Conservation (phyloP, 2,797 vertebrate genomes). For the Cyclura pinguis region DNA sequence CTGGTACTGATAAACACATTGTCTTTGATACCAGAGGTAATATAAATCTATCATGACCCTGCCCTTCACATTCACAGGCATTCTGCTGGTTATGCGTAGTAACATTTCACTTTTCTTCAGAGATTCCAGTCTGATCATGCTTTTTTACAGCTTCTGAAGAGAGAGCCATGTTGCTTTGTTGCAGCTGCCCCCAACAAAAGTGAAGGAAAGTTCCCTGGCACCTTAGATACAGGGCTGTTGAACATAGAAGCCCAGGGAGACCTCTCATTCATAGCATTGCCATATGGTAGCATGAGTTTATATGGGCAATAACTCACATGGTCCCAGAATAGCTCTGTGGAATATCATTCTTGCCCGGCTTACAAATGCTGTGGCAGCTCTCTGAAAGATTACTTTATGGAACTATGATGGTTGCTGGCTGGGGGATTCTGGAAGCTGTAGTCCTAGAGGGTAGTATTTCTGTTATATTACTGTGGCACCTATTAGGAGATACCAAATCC, state of each 20-base stretch:
- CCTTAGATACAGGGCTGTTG: no score
- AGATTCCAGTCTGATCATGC: conserved; percentile 26
- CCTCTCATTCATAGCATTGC: no score
- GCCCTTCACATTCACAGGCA: conserved; percentile 25
- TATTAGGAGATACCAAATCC: background rate
- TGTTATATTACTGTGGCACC: background rate
- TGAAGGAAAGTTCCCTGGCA: background rate
- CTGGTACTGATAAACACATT: background rate
- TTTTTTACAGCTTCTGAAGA: background rate
- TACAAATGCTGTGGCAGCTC: background rate
- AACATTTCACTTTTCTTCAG: conserved; percentile 36
- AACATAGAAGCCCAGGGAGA: no score
- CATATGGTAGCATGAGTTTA: no score
- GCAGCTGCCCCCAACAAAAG: background rate
- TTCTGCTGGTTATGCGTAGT: conserved; percentile 46
- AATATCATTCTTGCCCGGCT: background rate
- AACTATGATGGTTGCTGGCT: no score
- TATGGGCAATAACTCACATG: background rate
- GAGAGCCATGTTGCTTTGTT: background rate
- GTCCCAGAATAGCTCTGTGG: background rate
- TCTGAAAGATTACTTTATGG: no score
- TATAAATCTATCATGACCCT: conserved; percentile 23
- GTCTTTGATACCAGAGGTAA: background rate
- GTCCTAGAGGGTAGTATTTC: background rate
- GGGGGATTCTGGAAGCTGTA: background rate